Conservation (phyloP, 1,140 invertebrate species). For the Panagrolaimus sp. region DNA sequence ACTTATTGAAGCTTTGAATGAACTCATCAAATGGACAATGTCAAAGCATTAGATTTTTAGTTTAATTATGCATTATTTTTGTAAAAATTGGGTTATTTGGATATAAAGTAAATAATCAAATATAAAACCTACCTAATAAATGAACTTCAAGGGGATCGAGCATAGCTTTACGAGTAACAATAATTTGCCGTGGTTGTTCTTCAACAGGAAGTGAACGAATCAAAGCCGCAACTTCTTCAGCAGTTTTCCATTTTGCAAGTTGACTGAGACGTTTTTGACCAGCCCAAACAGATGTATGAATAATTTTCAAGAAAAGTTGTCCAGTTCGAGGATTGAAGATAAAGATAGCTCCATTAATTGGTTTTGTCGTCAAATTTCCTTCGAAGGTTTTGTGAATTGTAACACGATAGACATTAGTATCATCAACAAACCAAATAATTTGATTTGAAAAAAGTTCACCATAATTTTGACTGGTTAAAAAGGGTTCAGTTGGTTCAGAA, state of each 20-base stretch:
- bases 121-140: no score
- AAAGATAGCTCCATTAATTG: slow-evolving; percentile 98
- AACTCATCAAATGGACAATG: no score
- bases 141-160: slow-evolving; percentile 98
- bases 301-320: slow-evolving; percentile 98
- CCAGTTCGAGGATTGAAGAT: slow-evolving; percentile 99
- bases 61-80: no score
- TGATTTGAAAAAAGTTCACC: slow-evolving; percentile 98
- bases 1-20: no score
- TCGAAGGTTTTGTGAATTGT: slow-evolving; percentile 99
- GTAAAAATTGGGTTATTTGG: no score
- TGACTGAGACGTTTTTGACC: slow-evolving; percentile 71
- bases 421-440: slow-evolving; percentile 92
- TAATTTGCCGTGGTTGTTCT: slow-evolving; percentile 99
- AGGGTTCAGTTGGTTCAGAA: slow-evolving; percentile 97
- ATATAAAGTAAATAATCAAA: no score
- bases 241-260: slow-evolving; percentile 64
- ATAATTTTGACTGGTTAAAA: slow-evolving; percentile 97
- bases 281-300: slow-evolving; percentile 99
- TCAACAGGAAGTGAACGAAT: slow-evolving; percentile 97
- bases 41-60: no score
- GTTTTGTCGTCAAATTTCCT: slow-evolving; percentile 97
- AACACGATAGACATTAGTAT: slow-evolving; percentile 97
- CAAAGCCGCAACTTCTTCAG: slow-evolving; percentile 97
- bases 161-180: slow-evolving; percentile 98